A percentile compares a stretch with the other conserved stretches of the same genome.
phyloP scores from a whole-genome alignment of 2,888 invertebrate species.

The Quadroppia sp. region DNA sequence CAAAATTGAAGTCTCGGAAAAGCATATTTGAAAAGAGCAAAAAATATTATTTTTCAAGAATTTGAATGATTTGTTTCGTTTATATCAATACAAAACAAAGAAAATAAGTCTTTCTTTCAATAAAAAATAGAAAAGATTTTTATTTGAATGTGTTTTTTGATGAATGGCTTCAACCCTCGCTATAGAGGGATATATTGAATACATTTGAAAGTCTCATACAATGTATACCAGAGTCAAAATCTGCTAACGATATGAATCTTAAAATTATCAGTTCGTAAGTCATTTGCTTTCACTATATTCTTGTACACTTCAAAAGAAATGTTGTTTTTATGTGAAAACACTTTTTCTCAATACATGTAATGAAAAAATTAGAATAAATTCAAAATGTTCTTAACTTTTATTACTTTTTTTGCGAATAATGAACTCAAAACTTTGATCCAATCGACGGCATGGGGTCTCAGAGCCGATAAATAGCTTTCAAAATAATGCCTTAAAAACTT shows the following conservation, averaged over 20 bases:
- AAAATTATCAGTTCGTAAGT: conserved; percentile 22
- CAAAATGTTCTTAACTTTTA: neutral
- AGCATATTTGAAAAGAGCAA: no score
- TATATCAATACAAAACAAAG: no score
- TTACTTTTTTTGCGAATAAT: conserved; percentile 1
- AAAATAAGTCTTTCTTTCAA: no score
- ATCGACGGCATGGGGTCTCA: conserved; percentile 5
- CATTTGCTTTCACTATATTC: conserved; percentile 1
- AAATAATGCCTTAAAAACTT: neutral
- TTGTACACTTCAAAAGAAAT: conserved; percentile 3
- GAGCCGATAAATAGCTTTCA: neutral
- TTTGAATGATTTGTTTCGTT: no score
- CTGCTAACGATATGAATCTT: conserved; percentile 7
- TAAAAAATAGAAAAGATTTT: neutral
- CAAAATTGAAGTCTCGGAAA: no score
- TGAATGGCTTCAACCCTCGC: neutral
- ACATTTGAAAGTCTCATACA: neutral
- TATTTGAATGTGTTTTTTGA: neutral
- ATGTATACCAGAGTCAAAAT: neutral
- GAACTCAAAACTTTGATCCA: neutral
- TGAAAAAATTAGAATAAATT: conserved; percentile 24
- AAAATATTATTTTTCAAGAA: no score
- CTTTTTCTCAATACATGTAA: no score
- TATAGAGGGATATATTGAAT: neutral
- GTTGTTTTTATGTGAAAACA: neutral